phyloP scores from a whole-genome alignment of 2,797 vertebrate genomes.

The Amazonetta brasiliensis region DNA sequence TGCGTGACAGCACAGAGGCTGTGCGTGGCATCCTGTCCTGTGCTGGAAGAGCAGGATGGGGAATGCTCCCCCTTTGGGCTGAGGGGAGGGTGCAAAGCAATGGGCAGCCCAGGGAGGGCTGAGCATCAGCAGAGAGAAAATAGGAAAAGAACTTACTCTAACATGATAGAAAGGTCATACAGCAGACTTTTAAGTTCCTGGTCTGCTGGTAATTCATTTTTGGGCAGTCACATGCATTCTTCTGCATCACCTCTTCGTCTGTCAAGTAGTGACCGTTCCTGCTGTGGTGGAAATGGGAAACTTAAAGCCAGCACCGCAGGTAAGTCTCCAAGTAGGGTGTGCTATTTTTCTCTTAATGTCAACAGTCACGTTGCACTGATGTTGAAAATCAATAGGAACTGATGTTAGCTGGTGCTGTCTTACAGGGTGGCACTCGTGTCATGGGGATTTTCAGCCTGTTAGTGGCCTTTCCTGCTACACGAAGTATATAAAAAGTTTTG shows the following conservation, averaged over 20 bases:
- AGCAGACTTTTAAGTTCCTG: not conserved
- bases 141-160: not conserved
- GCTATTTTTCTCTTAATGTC: not conserved
- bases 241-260: not conserved
- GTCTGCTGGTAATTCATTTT: not conserved
- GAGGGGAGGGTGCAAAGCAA: not conserved
- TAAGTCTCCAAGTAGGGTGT: not conserved
- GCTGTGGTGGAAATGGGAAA: not conserved
- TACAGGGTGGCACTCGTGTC: not conserved
- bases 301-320: not conserved
- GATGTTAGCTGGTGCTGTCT: not conserved
- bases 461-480: not conserved
- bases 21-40: fast-evolving
- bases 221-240: not conserved
- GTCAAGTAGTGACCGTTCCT: not conserved
- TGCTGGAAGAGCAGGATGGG: not conserved
- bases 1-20: not conserved
- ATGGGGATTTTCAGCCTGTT: not conserved
- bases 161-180: not conserved
- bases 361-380: not conserved
- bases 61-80: not conserved
- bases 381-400: not conserved
- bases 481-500: not conserved
- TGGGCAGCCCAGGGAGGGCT: not conserved
- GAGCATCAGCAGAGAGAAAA: not conserved